Base-by-base conservation (phyloP, 2,888 invertebrate genomes). In the Eremobia ochroleuca region DNA sequence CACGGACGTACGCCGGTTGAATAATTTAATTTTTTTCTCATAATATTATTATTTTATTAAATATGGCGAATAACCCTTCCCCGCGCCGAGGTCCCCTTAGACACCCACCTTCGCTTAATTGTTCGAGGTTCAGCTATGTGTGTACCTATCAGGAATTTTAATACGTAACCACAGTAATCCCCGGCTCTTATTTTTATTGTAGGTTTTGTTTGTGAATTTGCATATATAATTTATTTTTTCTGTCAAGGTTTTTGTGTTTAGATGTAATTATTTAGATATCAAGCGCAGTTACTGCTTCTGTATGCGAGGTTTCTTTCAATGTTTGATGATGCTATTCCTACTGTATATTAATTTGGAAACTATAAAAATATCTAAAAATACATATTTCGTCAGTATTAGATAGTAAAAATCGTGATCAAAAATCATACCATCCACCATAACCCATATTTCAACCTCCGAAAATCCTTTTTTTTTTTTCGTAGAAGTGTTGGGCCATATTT, bases 21-120 rank as follows among this genome's bases (percentile, higher is more conserved):
- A 96, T 96, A 96, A 93, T 94, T 96, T 95, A 95, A 93, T 94
- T 94, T 93, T 94, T 95, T 94, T 94, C 93, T 94, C 92, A 93
- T 93, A 93, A 94, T 94, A 93, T 94, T 90, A 85, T 90, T 89
- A 89, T 91, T 90, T 91, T 94, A 94, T 94, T 94, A 94, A 94
- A 95, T 95, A 95, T 95, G 93, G 93, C 91, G 94, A 93, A 92
- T 93, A 92, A 91, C 90, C 90, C 88, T 83, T 82, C 85, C 83
- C 87, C 81, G 78, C 82, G 85, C 88, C 66, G 82, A 79, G 73
- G 68, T 72, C 91, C 90, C 90, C 88, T 90, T 90, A 91, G 91
- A 92, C 90, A 88, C 91, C 92, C 92, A 93, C 94, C 94, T 94
- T 92, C 85, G 90, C 90, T 90, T 93, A 93, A 94, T 93, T 93